phyloP scores from a whole-genome alignment of 1,140 invertebrate species.

The Chrysopa pallens region DNA sequence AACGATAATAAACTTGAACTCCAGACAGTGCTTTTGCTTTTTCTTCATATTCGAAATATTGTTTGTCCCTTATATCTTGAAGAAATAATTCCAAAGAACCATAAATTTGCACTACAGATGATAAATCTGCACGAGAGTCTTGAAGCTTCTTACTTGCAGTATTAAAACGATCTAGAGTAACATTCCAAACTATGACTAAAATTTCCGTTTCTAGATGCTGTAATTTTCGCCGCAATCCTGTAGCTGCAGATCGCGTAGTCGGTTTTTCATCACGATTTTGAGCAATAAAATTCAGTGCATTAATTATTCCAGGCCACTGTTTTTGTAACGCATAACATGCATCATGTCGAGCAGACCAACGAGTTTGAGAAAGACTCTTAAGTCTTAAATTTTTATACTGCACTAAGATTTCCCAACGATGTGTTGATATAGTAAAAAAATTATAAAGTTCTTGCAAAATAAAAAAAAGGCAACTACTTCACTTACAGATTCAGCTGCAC shows the following conservation, averaged over 20 bases:
- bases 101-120: not conserved
- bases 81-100: not conserved
- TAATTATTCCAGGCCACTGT: conserved; percentile 3
- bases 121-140: too few relatives aligned
- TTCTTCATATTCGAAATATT: conserved; percentile 5
- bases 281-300: conserved; percentile 2
- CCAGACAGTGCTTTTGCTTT: conserved; percentile 6
- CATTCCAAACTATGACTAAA: conserved; percentile 1
- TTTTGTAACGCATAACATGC: conserved; percentile 1
- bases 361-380: conserved; percentile 1
- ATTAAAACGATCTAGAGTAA: conserved; percentile 4
- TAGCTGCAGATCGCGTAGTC: too few relatives aligned
- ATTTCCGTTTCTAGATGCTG: too few relatives aligned
- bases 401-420: too few relatives aligned
- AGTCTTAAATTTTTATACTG: not conserved
- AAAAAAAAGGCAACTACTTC: too few relatives aligned
- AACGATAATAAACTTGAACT: conserved; percentile 6
- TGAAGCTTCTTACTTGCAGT: not conserved
- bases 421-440: too few relatives aligned
- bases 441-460: too few relatives aligned
- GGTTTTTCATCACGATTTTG: too few relatives aligned
- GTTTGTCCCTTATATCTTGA: too few relatives aligned
- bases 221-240: not conserved
- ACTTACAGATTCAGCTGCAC: too few relatives aligned
- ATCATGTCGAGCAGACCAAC: conserved; percentile 2